Percentiles rank a stretch among this genome's conserved stretches.
These are phyloP conservation scores for Mesopsocus fuscifrons DNA, from an alignment of 2,888 invertebrate species.

Conservation along the genomic window DNA sequence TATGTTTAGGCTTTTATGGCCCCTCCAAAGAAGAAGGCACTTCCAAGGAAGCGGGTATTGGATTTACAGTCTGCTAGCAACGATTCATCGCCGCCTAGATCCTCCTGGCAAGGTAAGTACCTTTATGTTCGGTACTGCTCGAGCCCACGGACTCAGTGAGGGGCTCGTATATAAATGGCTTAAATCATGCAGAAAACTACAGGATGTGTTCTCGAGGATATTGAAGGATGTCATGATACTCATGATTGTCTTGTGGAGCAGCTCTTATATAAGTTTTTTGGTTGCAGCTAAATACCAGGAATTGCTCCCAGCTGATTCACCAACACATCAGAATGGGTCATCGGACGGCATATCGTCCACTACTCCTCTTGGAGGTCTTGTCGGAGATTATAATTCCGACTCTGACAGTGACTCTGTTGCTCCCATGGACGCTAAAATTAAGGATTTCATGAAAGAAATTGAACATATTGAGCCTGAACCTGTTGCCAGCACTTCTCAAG, in stretches of 20 bases:
- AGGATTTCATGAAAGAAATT: constrained; percentile 17
- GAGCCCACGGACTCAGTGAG: too few relatives aligned
- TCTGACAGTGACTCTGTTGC: constrained; percentile 15
- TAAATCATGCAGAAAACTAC: too few relatives aligned
- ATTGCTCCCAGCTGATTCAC: constrained; percentile 17
- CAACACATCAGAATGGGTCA: constrained; percentile 12
- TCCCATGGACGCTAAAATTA: constrained; percentile 16
- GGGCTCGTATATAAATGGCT: too few relatives aligned
- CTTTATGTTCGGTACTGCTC: too few relatives aligned
- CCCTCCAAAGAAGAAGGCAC: constrained; percentile 6
- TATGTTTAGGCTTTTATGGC: too few relatives aligned
- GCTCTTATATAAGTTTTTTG: too few relatives aligned
- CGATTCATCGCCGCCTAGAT: constrained; percentile 15
- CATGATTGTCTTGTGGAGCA: too few relatives aligned
- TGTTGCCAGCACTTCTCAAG: too few relatives aligned
- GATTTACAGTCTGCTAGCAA: constrained; percentile 17
- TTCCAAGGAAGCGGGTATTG: constrained; percentile 15
- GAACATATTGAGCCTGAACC: background rate
- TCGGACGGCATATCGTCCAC: constrained; percentile 11
- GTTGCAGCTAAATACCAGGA: constrained; percentile 20
- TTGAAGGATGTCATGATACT: too few relatives aligned
- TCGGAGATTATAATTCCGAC: constrained; percentile 17
- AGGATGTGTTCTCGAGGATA: too few relatives aligned
- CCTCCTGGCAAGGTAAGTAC: constrained; percentile 18
- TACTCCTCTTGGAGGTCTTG: constrained; percentile 16